phyloP scores from a whole-genome alignment of 2,113 vertebrate genomes.

The Typhlomys cinereus region DNA sequence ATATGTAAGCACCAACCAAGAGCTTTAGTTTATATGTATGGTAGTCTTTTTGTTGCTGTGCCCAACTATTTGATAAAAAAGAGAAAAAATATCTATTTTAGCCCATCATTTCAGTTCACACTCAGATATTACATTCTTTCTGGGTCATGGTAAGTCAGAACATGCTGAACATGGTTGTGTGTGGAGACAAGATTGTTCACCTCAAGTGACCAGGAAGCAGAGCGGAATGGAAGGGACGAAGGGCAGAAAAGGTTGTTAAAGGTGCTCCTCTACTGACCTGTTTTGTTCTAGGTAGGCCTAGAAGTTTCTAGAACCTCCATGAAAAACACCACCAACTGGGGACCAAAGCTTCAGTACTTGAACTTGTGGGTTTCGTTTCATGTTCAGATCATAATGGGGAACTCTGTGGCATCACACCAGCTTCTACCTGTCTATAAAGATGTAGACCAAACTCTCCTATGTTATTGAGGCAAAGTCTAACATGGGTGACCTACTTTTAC shows the following conservation, averaged over 20 bases:
- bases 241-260: background rate
- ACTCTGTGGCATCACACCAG: background rate
- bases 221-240: background rate
- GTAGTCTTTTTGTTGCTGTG: background rate
- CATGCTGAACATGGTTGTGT: too few species aligned
- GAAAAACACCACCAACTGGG: background rate
- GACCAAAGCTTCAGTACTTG: background rate
- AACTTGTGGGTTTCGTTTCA: background rate
- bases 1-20: background rate
- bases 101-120: background rate
- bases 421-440: background rate
- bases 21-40: background rate
- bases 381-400: background rate
- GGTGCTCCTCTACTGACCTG: background rate
- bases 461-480: background rate
- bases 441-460: background rate
- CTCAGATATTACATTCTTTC: background rate
- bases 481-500: background rate
- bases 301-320: background rate
- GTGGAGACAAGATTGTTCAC: background rate
- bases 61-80: background rate
- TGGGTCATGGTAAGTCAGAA: background rate
- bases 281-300: background rate
- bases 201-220: too few species aligned
- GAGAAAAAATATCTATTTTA: background rate